Base-by-base conservation (phyloP, 1,140 invertebrate species). In the Holcopasites calliopsidis region DNA sequence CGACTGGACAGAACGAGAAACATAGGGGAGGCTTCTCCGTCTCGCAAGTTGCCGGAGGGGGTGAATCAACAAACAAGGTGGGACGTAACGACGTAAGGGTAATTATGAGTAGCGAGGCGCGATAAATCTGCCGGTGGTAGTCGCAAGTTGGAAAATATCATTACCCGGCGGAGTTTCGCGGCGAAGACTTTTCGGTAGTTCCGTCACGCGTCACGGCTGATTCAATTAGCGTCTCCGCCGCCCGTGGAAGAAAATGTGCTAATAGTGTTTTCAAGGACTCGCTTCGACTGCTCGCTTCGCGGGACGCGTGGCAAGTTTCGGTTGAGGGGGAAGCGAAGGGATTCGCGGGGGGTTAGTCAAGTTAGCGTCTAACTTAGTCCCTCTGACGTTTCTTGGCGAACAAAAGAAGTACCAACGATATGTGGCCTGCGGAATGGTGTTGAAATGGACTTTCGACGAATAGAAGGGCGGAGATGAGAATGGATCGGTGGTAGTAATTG, bases 191-290 rank as follows among this genome's bases (percentile, higher is more conserved):
- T 69, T 44, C 11, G 38, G 38, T 8, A 69, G n/a, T 58, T 44
- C 13, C 38, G 66, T 69, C 66, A 58, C 52, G 52, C 28, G 52
- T 33, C 66, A 33, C 16, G n/a, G 21, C 28, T 69, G 52, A 69
- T 69, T 69, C 33, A 23, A 26, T 44, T 44, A n/a, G n/a, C 18
- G 33, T 28, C 38, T 33, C 11, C 26, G 18, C 7, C 21, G 16
- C 8, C 7, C 5, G 26, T 16, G 10, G 4, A 65, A 31, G 62
- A 65, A 65, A 50, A 49, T 38, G 47, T 18, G 47, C 13, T 52
- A 52, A 65, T 65, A 21, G 33, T 8, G 47, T 28, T 66, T 35
- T 50, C 42, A 64, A 44, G n/a, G 44, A 49, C 28, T 33, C 28
- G 11, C n/a, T 64, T 64, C 61, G 47, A 35, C 44, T 33, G 31